Evolutionary conservation across 2,888 invertebrate species (phyloP), one percentile per base, ranked within the genome.

Genomic region (Drosophila silvestris): DNA sequence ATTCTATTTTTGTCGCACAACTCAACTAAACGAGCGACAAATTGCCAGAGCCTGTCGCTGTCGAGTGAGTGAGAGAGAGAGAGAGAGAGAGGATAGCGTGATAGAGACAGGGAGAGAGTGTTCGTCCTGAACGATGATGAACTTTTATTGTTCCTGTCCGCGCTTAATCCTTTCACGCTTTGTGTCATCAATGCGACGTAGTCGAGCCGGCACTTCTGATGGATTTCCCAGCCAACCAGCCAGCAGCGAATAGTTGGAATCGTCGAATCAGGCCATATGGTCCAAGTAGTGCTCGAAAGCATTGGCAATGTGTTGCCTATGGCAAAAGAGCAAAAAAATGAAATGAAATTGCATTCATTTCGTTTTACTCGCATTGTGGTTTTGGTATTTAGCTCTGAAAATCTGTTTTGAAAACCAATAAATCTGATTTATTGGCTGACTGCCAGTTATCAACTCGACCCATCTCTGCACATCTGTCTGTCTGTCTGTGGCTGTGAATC

Each of bases 331-430:
- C 37, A 35, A 51, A 44, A 68, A 30, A 41, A 12, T 37, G n/a
- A 61, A 60, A 44, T 22, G 58, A 58, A 30, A 70, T 52, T 77
- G 62, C 68, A 77, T 70, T 82, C 74, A 73, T 66, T 79, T 76
- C 74, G 70, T 75, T 90, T 82, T 77, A 77, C 66, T 80, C 78
- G 70, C 58, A 75, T 82, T 89, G 86, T 74, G 91, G 91, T 79
- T 79, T 77, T 77, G 74, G 56, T 62, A 69, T 66, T 73, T 65
- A 61, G 54, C 65, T 62, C 62, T 70, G 82, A 72, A 86, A 89
- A 89, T 89, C 90, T 88, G 91, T 90, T 91, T 90, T 91, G 82
- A 91, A 91, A 89, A 90, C 85, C 88, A 91, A 89, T 89, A 91
- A 89, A 91, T 88, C 88, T 79, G 91, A 87, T 89, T 91, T 91